These are phyloP conservation scores for Meles meles DNA, from an alignment of 2,113 vertebrate genomes.

Conservation along the genomic window DNA sequence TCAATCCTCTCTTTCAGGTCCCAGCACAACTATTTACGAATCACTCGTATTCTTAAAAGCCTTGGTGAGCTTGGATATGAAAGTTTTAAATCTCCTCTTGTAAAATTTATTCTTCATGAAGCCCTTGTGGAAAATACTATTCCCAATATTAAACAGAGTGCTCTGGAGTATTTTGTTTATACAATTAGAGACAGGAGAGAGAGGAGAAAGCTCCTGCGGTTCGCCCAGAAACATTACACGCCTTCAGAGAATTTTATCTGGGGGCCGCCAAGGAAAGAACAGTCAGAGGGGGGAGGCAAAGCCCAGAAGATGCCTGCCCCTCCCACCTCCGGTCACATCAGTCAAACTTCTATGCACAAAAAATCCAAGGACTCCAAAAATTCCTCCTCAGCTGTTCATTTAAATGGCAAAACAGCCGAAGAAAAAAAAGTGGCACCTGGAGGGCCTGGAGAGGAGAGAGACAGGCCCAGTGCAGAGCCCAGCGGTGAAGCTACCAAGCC, in stretches of 20 bases:
- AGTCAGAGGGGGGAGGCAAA: slow-evolving; percentile 77
- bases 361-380: slow-evolving; percentile 77
- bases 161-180: slow-evolving; percentile 97
- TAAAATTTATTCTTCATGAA: slow-evolving; percentile 94
- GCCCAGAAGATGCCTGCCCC: slow-evolving; percentile 74
- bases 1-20: slow-evolving; percentile 84
- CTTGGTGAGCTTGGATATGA: slow-evolving; percentile 97
- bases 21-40: slow-evolving; percentile 98
- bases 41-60: slow-evolving; percentile 98
- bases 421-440: slow-evolving; percentile 73
- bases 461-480: slow-evolving; percentile 36
- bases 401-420: slow-evolving; percentile 73
- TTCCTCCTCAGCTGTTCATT: background rate
- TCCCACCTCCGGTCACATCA: slow-evolving; percentile 64
- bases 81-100: slow-evolving; percentile 94
- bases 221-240: slow-evolving; percentile 90
- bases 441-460: slow-evolving; percentile 64
- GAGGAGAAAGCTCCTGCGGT: slow-evolving; percentile 92
- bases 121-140: slow-evolving; percentile 91
- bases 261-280: slow-evolving; percentile 88
- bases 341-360: slow-evolving; percentile 75
- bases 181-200: slow-evolving; percentile 92
- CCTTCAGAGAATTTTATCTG: slow-evolving; percentile 96
- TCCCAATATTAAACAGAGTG: slow-evolving; percentile 95
- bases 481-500: slow-evolving; percentile 50